Percentiles rank a stretch among this genome's conserved stretches.
These are phyloP conservation scores for Petaurus breviceps DNA, from an alignment of 2,113 vertebrate genomes.

Conservation along the genomic window DNA sequence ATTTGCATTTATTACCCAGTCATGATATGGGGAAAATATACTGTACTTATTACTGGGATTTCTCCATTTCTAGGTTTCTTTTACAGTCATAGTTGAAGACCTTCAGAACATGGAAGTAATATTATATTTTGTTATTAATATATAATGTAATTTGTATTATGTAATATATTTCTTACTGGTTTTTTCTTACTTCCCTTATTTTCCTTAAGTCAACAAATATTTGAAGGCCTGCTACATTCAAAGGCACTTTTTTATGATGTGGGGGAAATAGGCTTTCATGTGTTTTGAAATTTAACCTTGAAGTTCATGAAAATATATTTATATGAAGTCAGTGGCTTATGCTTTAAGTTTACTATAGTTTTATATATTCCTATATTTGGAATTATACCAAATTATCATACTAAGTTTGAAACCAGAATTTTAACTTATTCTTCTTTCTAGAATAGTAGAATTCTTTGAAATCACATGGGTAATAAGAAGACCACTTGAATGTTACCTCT, in stretches of 20 bases:
- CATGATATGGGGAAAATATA: conserved; percentile 19
- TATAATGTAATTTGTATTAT: not conserved
- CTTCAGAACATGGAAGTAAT: conserved; percentile 92
- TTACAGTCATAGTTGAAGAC: conserved; percentile 89
- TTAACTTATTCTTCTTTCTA: not conserved
- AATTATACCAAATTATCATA: not conserved
- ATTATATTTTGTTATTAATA: conserved; percentile 9
- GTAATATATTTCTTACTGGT: not conserved
- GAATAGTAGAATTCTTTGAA: not conserved
- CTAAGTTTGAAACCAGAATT: not conserved
- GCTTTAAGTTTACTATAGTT: not conserved
- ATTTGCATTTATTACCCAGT: conserved; percentile 40
- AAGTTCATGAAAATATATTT: not conserved
- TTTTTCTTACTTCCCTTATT: conserved; percentile 17
- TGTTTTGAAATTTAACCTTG: not conserved
- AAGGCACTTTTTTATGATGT: not conserved
- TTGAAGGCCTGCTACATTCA: not conserved
- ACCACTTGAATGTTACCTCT: not conserved
- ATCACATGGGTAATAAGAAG: not conserved
- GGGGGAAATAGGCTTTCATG: not conserved
- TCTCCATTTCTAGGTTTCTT: conserved; percentile 86
- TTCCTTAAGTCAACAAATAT: not conserved
- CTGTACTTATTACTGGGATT: conserved; percentile 38
- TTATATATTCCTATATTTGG: not conserved
- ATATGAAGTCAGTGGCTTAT: not conserved